Evolutionary conservation across 1,140 invertebrate genomes (phyloP), one percentile per base, ranked within the genome.

Genomic region (Drosophila erecta): DNA sequence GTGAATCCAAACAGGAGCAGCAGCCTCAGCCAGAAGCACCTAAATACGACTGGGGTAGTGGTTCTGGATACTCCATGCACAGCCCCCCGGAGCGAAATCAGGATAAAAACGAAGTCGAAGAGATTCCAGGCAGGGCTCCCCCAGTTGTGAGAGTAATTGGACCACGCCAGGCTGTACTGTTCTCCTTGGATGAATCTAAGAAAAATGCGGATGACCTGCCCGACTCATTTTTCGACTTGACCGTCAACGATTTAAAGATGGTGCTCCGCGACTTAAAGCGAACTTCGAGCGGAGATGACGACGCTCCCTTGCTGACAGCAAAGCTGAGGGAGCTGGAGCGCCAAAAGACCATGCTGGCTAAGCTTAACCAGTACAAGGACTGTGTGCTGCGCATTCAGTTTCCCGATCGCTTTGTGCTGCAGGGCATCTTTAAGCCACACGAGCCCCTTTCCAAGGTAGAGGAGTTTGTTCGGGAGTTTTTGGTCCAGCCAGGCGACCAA

Each of bases 221-320:
- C 14, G 97, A 98, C 92, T 95, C 95, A 72, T 98, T 98, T 89
- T 98, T 96, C 93, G 96, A 97, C 65, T 86, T 97, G 15, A 97
- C 96, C 20, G 93, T 96, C 20, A 94, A 95, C 59, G 97, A 98
- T 93, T 94, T 97, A 0, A 94, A 94, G 79, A 94, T 93, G 87
- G 93, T 98, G 14, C 93, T 96, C 30, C 93, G 94, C 44, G 96
- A 97, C 81, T 93, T 96, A 20, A 95, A 95, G 90, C 94, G 94
- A 89, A 93, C 93, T 53, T 93, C 95, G 35, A 80, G 93, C 37
- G 93, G 94, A 54, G 76, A 95, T 33, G 95, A 96, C 76, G 94
- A 95, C 60, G 94, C 94, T 33, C 95, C 95, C 8, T 83, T 98
- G 30, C 89, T 95, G 69, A 97, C 96, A 2, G 92, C 94, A 27